These are phyloP conservation scores for Phymorhynchus buccinoides DNA, from an alignment of 1,140 invertebrate genomes.

Conservation along the genomic window DNA sequence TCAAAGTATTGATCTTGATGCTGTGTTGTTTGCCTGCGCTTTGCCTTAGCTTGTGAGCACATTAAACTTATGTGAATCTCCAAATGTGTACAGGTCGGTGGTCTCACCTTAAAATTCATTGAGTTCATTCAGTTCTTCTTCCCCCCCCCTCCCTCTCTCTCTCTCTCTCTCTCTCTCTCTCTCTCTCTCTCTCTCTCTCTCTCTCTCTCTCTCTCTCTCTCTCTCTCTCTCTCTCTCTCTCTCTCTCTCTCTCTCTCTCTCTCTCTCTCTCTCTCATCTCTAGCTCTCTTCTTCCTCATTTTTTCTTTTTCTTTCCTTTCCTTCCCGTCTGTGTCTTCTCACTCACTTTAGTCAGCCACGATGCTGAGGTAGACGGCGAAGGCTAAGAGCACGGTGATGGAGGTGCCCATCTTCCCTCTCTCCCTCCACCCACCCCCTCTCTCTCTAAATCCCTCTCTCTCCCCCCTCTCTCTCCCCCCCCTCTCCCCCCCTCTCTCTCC, in stretches of 20 bases:
- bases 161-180: constrained; percentile 15
- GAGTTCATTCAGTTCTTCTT: neutral
- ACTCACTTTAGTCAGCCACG: neutral
- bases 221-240: neutral
- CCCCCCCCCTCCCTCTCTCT: neutral
- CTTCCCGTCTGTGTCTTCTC: neutral
- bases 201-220: constrained; percentile 2
- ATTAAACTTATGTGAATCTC: too few species aligned
- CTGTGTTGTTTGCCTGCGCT: too few species aligned
- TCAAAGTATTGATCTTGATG: too few species aligned
- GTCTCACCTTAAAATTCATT: too few species aligned
- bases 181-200: constrained; percentile 6
- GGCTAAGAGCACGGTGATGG: too few species aligned
- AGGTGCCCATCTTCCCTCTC: too few species aligned
- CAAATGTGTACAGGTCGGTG: too few species aligned
- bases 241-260: constrained; percentile 18
- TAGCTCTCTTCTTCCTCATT: too few species aligned
- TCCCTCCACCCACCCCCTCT: too few species aligned
- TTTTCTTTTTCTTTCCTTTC: neutral
- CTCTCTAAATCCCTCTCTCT: neutral
- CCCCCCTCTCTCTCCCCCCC: neutral
- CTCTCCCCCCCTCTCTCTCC: too few species aligned
- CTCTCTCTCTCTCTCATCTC: neutral
- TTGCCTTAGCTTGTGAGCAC: too few species aligned
- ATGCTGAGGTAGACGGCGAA: too few species aligned